Evolutionary conservation across 2,113 vertebrate genomes (phyloP).

Genomic region (Anoplopoma fimbria): DNA sequence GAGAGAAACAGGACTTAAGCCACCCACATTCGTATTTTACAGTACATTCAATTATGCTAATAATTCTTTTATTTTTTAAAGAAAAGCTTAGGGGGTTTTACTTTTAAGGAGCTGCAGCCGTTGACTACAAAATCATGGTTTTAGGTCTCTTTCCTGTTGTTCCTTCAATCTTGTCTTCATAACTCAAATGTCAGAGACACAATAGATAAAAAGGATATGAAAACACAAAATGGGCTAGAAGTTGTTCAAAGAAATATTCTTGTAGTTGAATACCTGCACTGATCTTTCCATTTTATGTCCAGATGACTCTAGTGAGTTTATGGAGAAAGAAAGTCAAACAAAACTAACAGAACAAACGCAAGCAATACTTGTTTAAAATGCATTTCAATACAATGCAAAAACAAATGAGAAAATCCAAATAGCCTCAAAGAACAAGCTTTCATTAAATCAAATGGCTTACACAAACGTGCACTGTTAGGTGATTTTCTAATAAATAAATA

Average conservation of each 20-base stretch:
- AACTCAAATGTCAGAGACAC: constrained; percentile 17
- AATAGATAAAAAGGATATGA: not conserved
- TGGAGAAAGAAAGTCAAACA: not conserved
- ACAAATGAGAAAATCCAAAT: not conserved
- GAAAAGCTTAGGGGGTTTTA: not conserved
- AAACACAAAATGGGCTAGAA: not conserved
- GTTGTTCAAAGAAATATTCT: not conserved
- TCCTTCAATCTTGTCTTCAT: constrained; percentile 46
- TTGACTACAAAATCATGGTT: not conserved
- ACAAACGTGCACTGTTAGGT: not conserved
- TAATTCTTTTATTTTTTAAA: not conserved
- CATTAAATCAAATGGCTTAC: constrained; percentile 26
- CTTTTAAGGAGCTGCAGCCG: not conserved
- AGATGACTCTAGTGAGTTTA: not conserved
- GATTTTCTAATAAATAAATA: constrained; percentile 73
- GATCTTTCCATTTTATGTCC: not conserved
- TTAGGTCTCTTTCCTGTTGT: constrained; percentile 5
- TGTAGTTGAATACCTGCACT: constrained; percentile 7
- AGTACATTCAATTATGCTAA: constrained; percentile 43
- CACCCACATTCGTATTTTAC: constrained; percentile 29
- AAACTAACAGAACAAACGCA: constrained; percentile 4
- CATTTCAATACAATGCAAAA: constrained; percentile 14
- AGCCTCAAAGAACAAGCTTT: constrained; percentile 43
- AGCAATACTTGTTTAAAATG: constrained; percentile 4
- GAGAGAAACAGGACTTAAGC: constrained; percentile 17